Evolutionary conservation across 1,140 invertebrate species (phyloP).

Genomic region (Triops longicaudatus): DNA sequence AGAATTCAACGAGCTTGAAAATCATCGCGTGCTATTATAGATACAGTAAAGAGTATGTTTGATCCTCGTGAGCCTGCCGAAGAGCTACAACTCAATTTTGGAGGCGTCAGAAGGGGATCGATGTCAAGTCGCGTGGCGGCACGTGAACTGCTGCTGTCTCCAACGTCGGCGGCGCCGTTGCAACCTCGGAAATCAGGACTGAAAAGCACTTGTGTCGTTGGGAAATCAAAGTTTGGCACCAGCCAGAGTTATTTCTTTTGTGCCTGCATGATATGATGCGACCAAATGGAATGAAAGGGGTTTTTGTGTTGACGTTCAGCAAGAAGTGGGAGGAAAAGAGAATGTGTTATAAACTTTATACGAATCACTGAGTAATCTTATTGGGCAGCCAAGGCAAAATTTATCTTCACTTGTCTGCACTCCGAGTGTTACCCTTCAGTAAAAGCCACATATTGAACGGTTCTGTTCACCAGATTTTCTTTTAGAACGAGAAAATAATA

Average conservation of each 20-base stretch:
- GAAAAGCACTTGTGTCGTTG: slow-evolving; percentile 9
- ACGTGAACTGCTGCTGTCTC: not conserved
- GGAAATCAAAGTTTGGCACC: slow-evolving; percentile 13
- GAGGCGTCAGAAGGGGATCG: slow-evolving; percentile 13
- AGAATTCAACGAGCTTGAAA: too few species aligned
- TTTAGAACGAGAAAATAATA: too few species aligned
- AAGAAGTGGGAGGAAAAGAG: not conserved
- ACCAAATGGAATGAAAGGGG: not conserved
- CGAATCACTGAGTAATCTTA: not conserved
- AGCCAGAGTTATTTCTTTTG: not conserved
- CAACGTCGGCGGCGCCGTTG: not conserved
- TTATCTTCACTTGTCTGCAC: not conserved
- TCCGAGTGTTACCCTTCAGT: not conserved
- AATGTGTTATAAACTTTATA: not conserved
- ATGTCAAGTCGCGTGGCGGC: slow-evolving; percentile 9
- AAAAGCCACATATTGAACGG: not conserved
- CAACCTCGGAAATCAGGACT: not conserved
- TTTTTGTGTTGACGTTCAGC: not conserved
- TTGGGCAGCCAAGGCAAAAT: not conserved
- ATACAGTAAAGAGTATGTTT: not conserved
- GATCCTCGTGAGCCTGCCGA: not conserved
- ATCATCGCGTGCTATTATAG: too few species aligned
- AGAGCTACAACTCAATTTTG: not conserved
- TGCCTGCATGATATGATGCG: not conserved
- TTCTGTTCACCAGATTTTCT: not conserved